Conservation (phyloP, 2,797 vertebrate species). For the Pelochelys cantorii region DNA sequence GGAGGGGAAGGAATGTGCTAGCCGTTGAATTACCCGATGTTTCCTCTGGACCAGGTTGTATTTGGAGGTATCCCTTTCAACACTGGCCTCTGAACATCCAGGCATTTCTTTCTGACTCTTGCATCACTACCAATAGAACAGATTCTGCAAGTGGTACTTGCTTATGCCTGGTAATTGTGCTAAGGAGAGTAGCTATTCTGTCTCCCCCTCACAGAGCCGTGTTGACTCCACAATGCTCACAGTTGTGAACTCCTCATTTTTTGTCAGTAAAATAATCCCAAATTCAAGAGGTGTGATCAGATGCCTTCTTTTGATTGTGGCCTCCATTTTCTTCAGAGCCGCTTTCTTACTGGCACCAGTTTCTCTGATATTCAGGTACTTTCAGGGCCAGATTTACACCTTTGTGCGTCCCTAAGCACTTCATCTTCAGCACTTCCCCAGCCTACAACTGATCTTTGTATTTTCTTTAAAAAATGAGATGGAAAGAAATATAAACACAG, state of each 20-base stretch:
- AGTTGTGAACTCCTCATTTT: conserved; percentile 31
- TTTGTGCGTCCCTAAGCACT: too few relatives aligned
- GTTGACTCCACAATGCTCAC: neutral
- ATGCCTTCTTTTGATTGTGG: neutral
- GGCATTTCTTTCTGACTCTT: conserved; percentile 52
- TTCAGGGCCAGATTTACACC: too few relatives aligned
- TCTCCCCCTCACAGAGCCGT: neutral
- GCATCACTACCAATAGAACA: conserved; percentile 40
- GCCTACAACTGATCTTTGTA: too few relatives aligned
- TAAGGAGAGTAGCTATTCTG: conserved; percentile 2
- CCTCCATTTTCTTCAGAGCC: neutral
- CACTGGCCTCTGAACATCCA: conserved; percentile 32
- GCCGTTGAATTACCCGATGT: conserved; percentile 50
- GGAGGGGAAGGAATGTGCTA: conserved; percentile 39
- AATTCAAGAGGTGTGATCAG: neutral
- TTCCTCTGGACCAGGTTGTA: conserved; percentile 38
- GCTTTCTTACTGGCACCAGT: neutral
- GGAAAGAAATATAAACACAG: too few relatives aligned
- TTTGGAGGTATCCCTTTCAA: neutral
- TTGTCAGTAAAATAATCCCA: neutral
- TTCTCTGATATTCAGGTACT: neutral
- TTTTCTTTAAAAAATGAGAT: too few relatives aligned
- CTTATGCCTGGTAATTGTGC: neutral
- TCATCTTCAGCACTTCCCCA: too few relatives aligned
- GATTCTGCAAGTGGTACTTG: conserved; percentile 41